phyloP scores from a whole-genome alignment of 1,140 invertebrate genomes.

The Akabosia matsudoensis region DNA sequence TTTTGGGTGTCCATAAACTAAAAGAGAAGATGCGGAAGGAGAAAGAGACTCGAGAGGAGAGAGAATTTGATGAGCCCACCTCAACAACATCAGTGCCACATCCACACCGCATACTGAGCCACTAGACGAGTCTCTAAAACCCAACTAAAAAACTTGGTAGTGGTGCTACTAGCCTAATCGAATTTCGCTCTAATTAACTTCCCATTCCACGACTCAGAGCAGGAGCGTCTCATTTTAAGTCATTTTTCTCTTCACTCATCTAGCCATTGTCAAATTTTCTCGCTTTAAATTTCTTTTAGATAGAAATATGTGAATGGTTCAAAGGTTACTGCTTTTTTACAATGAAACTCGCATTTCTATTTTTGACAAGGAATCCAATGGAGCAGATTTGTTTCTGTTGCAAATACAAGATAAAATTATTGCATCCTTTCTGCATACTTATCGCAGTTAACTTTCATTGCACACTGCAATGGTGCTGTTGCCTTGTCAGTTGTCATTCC shows the following conservation, averaged over 20 bases:
- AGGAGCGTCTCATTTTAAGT: not conserved
- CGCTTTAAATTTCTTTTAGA: too few species aligned
- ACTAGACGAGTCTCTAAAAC: not conserved
- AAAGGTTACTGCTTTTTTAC: too few species aligned
- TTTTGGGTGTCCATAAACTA: slow-evolving; percentile 39
- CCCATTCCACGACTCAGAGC: slow-evolving; percentile 12
- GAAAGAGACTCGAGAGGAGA: not conserved
- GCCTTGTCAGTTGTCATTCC: not conserved
- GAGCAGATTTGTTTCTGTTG: too few species aligned
- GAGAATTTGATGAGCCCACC: slow-evolving; percentile 36
- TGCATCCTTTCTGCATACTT: not conserved
- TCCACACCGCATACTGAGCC: not conserved
- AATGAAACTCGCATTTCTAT: too few species aligned
- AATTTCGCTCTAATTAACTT: slow-evolving; percentile 46
- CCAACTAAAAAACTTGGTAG: not conserved
- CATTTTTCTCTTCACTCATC: not conserved
- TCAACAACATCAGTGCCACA: slow-evolving; percentile 22
- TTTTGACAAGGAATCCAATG: too few species aligned
- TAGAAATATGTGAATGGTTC: too few species aligned
- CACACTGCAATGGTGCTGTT: not conserved
- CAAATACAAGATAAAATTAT: too few species aligned
- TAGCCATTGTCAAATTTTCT: too few species aligned
- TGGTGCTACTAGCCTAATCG: slow-evolving; percentile 30
- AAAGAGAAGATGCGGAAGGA: not conserved
- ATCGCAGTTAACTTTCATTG: not conserved